These are phyloP conservation scores for Percina caprodes DNA, from an alignment of 2,113 vertebrate species.

Conservation along the genomic window DNA sequence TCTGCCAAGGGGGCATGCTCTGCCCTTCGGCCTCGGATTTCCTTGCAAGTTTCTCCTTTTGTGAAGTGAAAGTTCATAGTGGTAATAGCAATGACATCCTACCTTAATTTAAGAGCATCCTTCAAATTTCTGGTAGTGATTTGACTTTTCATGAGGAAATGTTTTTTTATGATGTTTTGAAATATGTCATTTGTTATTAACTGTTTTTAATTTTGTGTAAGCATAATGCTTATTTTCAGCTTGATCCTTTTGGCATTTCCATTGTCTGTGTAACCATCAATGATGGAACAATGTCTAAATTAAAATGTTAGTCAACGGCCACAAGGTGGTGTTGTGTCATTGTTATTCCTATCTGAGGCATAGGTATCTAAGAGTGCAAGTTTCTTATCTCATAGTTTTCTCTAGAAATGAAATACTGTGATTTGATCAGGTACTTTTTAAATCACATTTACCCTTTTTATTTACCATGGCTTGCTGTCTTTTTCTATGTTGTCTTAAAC, in stretches of 20 bases:
- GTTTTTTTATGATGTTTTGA: slow-evolving; percentile 31
- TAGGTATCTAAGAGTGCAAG: not conserved
- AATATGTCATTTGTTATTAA: slow-evolving; percentile 7
- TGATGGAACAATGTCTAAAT: slow-evolving; percentile 28
- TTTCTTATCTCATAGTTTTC: slow-evolving; percentile 1
- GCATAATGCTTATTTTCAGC: not conserved
- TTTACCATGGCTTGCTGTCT: not conserved
- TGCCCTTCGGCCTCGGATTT: slow-evolving; percentile 3
- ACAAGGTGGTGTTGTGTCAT: slow-evolving; percentile 71
- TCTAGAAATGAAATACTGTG: not conserved
- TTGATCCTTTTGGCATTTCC: slow-evolving; percentile 15
- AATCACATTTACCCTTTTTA: not conserved
- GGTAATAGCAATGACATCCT: slow-evolving; percentile 8
- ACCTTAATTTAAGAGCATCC: slow-evolving; percentile 12
- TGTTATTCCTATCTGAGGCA: slow-evolving; percentile 5
- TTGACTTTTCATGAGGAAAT: slow-evolving; percentile 20
- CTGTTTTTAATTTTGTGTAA: slow-evolving; percentile 8
- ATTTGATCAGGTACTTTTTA: not conserved
- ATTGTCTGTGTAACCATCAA: slow-evolving; percentile 8
- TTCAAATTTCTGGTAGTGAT: not conserved
- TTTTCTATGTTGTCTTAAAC: slow-evolving; percentile 9
- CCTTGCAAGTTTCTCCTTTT: not conserved
- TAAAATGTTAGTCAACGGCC: slow-evolving; percentile 55
- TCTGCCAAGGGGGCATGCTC: not conserved
- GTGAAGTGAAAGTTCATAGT: not conserved